Conservation (phyloP, 2,113 vertebrate species). For the Bucco capensis region DNA sequence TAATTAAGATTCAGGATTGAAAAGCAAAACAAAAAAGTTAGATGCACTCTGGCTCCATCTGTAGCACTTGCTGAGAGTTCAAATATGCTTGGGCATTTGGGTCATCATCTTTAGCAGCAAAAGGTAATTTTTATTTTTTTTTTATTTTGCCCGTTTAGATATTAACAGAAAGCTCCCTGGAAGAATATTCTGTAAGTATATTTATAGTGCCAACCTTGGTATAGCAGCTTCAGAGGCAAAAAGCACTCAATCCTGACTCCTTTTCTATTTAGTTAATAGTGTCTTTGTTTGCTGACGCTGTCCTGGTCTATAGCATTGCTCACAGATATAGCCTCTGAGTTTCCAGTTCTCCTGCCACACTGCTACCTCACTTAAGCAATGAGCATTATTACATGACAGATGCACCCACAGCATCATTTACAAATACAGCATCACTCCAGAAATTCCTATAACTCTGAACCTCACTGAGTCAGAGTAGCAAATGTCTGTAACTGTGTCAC, state of each 20-base stretch:
- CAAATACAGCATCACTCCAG: slow-evolving; percentile 2
- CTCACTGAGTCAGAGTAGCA: neutral
- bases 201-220: neutral
- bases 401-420: slow-evolving; percentile 1
- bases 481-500: neutral
- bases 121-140: neutral
- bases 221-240: slow-evolving; percentile 31
- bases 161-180: slow-evolving; percentile 16
- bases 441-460: neutral
- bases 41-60: slow-evolving; percentile 69
- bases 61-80: slow-evolving; percentile 60
- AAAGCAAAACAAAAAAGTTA: slow-evolving; percentile 69
- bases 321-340: neutral
- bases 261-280: slow-evolving; percentile 16
- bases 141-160: slow-evolving; percentile 1
- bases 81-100: neutral
- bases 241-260: slow-evolving; percentile 27
- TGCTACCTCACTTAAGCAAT: slow-evolving; percentile 10
- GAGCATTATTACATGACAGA: neutral
- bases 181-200: neutral
- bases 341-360: neutral
- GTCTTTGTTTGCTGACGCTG: slow-evolving; percentile 15
- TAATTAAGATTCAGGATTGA: slow-evolving; percentile 77
- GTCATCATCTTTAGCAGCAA: slow-evolving; percentile 33
- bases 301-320: slow-evolving; percentile 3